Conservation (phyloP, 1,140 invertebrate genomes). For the Cydia fagiglandana region DNA sequence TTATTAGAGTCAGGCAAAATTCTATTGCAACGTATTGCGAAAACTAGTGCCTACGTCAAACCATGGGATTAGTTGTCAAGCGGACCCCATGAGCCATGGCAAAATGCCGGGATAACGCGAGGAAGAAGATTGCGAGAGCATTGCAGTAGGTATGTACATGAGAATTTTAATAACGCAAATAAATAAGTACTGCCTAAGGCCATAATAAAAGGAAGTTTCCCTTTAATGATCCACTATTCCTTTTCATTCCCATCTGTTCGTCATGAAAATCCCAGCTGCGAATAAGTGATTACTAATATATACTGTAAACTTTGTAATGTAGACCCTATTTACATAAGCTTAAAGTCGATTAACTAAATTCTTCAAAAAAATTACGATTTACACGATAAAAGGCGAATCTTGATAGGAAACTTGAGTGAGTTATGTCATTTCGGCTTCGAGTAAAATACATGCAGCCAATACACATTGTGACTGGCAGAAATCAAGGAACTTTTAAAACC, state of each 20-base stretch:
- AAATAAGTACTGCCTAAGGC: too few relatives aligned
- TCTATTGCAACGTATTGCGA: too few relatives aligned
- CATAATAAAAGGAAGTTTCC: neutral
- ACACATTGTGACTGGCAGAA: slow-evolving; percentile 43
- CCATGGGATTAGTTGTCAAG: too few relatives aligned
- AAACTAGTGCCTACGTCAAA: too few relatives aligned
- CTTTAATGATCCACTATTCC: neutral
- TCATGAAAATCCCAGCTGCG: slow-evolving; percentile 6
- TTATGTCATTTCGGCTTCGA: neutral
- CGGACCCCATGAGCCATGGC: too few relatives aligned
- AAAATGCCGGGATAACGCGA: too few relatives aligned
- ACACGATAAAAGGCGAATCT: neutral
- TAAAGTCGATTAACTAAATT: neutral
- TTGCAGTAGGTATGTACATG: too few relatives aligned
- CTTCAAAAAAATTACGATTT: neutral
- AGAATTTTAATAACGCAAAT: too few relatives aligned
- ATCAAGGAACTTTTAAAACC: slow-evolving; percentile 47
- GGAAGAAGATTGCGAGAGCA: too few relatives aligned
- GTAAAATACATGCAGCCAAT: slow-evolving; percentile 13
- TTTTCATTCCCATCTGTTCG: neutral
- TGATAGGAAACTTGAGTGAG: neutral
- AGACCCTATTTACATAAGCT: neutral
- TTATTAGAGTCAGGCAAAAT: too few relatives aligned
- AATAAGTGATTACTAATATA: neutral
- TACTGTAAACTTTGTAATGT: neutral